A percentile compares a stretch with the other conserved stretches of the same genome.
Conservation (phyloP, 2,797 vertebrate genomes). For the Enteromius unitaeniatus region DNA sequence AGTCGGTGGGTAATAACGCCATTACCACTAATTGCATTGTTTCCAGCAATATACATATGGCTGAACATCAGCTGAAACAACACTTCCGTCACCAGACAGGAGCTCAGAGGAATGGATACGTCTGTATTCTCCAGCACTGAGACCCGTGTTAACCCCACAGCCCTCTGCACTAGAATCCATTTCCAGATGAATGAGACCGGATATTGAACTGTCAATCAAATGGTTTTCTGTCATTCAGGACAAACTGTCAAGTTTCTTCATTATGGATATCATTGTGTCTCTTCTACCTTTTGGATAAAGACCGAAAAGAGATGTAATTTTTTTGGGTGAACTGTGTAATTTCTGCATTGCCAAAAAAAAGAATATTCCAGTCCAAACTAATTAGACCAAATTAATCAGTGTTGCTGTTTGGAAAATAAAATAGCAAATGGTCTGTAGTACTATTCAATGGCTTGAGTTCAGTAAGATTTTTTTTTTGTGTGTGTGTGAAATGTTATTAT, state of each 20-base stretch:
- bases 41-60: slow-evolving; percentile 25
- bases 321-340: not conserved
- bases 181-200: slow-evolving; percentile 20
- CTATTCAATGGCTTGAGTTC: not conserved
- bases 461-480: not conserved
- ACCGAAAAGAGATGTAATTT: slow-evolving; percentile 1
- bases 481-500: not conserved
- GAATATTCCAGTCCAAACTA: not conserved
- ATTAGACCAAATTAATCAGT: not conserved
- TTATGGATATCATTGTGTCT: slow-evolving; percentile 12
- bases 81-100: slow-evolving; percentile 9
- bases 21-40: slow-evolving; percentile 28
- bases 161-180: slow-evolving; percentile 28
- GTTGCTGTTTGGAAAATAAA: not conserved
- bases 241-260: slow-evolving; percentile 12
- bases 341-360: not conserved
- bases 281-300: not conserved
- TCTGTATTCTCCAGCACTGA: slow-evolving; percentile 15
- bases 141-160: slow-evolving; percentile 40
- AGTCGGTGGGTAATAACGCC: slow-evolving; percentile 20
- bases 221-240: slow-evolving; percentile 33
- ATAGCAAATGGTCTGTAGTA: not conserved
- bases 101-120: slow-evolving; percentile 40
- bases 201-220: slow-evolving; percentile 52
- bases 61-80: slow-evolving; percentile 37